Evolutionary conservation across 2,888 invertebrate species (phyloP).

Genomic region (Cyrtodaria siliqua): DNA sequence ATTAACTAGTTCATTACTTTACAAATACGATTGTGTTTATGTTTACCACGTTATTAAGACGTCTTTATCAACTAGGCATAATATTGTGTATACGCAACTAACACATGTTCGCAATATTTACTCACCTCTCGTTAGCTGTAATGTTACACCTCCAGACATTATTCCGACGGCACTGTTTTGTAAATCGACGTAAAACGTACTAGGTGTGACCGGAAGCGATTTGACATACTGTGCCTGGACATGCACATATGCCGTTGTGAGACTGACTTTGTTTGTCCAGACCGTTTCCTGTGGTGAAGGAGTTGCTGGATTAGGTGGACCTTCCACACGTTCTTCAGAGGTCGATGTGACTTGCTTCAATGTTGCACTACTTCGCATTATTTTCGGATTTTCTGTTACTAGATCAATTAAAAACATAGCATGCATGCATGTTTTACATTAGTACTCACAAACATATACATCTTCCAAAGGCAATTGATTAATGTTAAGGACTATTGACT

Average conservation of each 20-base stretch:
- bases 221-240: conserved; percentile 21
- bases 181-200: conserved; percentile 12
- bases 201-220: conserved; percentile 9
- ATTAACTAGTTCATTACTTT: too few species aligned
- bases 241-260: conserved; percentile 2
- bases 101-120: too few species aligned
- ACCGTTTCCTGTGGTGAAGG: conserved; percentile 14
- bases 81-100: too few species aligned
- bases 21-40: too few species aligned
- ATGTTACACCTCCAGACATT: conserved; percentile 20
- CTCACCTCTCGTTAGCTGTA: conserved; percentile 16
- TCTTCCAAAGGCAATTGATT: too few species aligned
- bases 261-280: conserved; percentile 17
- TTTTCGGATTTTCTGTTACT: conserved; percentile 13
- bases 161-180: conserved; percentile 15
- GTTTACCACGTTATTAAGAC: too few species aligned
- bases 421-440: too few species aligned
- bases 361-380: conserved; percentile 5
- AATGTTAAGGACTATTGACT: too few species aligned
- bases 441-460: too few species aligned
- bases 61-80: too few species aligned
- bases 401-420: too few species aligned
- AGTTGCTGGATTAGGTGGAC: neutral
- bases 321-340: conserved; percentile 12
- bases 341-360: conserved; percentile 2